phyloP scores from a whole-genome alignment of 1,140 invertebrate species.

The Sycophila sp. region DNA sequence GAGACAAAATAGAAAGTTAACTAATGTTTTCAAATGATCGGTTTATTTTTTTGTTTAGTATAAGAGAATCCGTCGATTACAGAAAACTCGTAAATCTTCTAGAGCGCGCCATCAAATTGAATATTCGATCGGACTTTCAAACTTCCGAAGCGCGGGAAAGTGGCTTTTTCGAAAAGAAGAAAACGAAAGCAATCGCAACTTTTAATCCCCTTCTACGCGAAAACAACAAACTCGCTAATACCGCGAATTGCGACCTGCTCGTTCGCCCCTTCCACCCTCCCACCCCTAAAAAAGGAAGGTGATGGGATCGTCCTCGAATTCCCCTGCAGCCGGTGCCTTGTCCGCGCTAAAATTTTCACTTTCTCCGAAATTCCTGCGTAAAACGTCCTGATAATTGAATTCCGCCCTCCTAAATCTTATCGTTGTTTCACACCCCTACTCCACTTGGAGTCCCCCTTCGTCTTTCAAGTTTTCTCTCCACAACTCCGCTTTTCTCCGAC shows the following conservation, averaged over 20 bases:
- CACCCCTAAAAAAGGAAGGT: too few species aligned
- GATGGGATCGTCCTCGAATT: slow-evolving; percentile 7
- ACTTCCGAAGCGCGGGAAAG: too few species aligned
- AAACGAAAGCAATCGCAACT: background rate
- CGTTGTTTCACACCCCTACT: slow-evolving; percentile 22
- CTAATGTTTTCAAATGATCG: too few species aligned
- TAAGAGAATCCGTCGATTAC: too few species aligned
- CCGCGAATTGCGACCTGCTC: background rate
- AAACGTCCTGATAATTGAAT: slow-evolving; percentile 37
- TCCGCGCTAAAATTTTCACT: slow-evolving; percentile 27
- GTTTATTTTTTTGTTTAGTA: too few species aligned
- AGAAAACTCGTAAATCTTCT: too few species aligned
- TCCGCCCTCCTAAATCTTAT: slow-evolving; percentile 21
- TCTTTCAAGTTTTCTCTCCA: background rate
- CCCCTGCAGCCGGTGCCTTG: background rate
- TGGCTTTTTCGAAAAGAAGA: too few species aligned
- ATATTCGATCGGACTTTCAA: too few species aligned
- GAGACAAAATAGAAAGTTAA: too few species aligned
- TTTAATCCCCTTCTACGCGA: background rate
- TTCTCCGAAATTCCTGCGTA: slow-evolving; percentile 1
- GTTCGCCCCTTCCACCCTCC: background rate
- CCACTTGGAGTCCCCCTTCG: background rate
- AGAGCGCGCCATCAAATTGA: too few species aligned
- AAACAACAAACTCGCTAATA: slow-evolving; percentile 2
- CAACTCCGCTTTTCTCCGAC: background rate